Evolutionary conservation across 1,140 invertebrate species (phyloP).

Genomic region (Anastrepha obliqua): DNA sequence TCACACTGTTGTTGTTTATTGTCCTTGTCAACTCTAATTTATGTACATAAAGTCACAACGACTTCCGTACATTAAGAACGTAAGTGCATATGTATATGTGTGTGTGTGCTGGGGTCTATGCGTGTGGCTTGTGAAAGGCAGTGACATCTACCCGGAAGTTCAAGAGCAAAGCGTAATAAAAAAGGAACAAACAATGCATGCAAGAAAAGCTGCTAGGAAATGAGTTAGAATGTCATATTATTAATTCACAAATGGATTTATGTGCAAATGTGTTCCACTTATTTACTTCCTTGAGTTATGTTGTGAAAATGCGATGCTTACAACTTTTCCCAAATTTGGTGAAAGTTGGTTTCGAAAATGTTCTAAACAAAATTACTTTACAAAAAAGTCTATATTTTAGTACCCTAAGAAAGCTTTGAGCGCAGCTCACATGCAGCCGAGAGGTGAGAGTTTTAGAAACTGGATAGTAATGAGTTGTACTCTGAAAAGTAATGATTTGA

Average conservation of each 20-base stretch:
- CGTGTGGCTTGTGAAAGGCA: background rate
- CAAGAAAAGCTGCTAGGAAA: background rate
- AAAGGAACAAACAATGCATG: background rate
- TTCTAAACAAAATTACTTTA: too few relatives aligned
- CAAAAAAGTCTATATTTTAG: too few relatives aligned
- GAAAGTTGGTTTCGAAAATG: too few relatives aligned
- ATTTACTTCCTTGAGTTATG: background rate
- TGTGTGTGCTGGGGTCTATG: background rate
- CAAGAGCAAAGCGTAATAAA: conserved; percentile 26
- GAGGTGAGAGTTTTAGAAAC: too few relatives aligned
- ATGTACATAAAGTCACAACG: conserved; percentile 4
- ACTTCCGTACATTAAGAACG: background rate
- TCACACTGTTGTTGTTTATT: background rate
- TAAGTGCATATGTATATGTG: background rate
- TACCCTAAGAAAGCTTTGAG: too few relatives aligned
- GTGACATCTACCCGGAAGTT: conserved; percentile 35
- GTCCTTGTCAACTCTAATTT: background rate
- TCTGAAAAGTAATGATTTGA: too few relatives aligned
- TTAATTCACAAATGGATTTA: background rate
- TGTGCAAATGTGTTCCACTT: background rate
- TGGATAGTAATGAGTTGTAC: too few relatives aligned
- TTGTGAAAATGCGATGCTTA: background rate
- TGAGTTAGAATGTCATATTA: conserved; percentile 17
- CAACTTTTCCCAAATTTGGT: background rate
- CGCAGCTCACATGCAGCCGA: too few relatives aligned